These are phyloP conservation scores for Scaptomyza cyrtandrae DNA, from an alignment of 2,888 invertebrate genomes.

Conservation along the genomic window DNA sequence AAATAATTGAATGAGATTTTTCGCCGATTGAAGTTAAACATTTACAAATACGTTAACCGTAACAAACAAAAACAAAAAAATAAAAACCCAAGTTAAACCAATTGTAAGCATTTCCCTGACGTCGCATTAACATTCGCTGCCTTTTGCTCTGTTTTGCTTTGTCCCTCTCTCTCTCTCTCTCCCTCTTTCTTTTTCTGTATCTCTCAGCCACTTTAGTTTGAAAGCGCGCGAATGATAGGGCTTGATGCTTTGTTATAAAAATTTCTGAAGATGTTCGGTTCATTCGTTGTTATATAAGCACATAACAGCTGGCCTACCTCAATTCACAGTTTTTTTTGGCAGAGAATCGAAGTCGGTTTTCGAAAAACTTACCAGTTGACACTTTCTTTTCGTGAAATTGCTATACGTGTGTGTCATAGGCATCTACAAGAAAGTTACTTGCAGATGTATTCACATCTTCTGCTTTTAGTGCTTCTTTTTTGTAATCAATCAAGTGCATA, in stretches of 20 bases:
- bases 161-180: neutral
- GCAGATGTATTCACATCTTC: neutral
- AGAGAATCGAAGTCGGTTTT: constrained; percentile 39
- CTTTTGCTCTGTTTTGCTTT: constrained; percentile 2
- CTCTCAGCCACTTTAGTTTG: constrained; percentile 9
- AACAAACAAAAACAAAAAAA: constrained; percentile 35
- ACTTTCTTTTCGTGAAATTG: constrained; percentile 67
- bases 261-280: constrained; percentile 30
- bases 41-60: constrained; percentile 22
- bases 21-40: constrained; percentile 34
- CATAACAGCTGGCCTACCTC: constrained; percentile 66
- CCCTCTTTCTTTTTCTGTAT: neutral
- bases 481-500: constrained; percentile 65
- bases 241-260: constrained; percentile 37
- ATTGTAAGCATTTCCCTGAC: constrained; percentile 69
- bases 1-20: constrained; percentile 34
- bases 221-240: constrained; percentile 26
- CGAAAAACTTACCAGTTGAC: constrained; percentile 43
- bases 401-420: constrained; percentile 41
- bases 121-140: constrained; percentile 22
- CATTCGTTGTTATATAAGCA: constrained; percentile 60
- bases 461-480: constrained; percentile 21
- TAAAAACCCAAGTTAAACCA: constrained; percentile 13
- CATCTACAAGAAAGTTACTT: constrained; percentile 59
- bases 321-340: constrained; percentile 34